phyloP scores from a whole-genome alignment of 2,113 vertebrate genomes.

The Spea bombifrons region DNA sequence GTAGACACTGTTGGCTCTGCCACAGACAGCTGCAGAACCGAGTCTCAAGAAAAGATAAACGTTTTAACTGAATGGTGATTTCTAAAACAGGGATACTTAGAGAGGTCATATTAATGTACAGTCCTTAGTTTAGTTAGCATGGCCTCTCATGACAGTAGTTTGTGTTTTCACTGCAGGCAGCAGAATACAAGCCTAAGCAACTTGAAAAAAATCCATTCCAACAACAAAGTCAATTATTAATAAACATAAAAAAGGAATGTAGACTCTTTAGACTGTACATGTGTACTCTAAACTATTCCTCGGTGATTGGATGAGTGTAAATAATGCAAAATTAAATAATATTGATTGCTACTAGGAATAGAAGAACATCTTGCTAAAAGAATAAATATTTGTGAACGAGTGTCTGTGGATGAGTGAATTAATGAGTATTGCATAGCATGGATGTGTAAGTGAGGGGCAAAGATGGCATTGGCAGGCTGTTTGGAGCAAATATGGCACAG shows the following conservation, averaged over 20 bases:
- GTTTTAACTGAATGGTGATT: not conserved
- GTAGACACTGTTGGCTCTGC: no score
- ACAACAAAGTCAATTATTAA: conserved; percentile 49
- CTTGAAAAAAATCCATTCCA: conserved; percentile 50
- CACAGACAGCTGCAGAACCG: no score
- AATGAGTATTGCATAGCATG: no score
- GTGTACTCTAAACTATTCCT: conserved; percentile 50
- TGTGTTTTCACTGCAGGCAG: not conserved
- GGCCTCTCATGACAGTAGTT: not conserved
- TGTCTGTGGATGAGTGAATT: no score
- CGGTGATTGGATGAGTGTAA: not conserved
- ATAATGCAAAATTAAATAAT: conserved; percentile 2
- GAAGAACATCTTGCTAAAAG: not conserved
- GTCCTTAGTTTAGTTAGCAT: not conserved
- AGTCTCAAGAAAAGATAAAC: no score
- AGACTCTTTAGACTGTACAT: conserved; percentile 48
- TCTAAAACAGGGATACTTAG: not conserved
- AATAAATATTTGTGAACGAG: no score
- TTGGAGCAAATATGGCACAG: no score
- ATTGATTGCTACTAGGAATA: conserved; percentile 3
- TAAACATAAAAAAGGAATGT: conserved; percentile 29
- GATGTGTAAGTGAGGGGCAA: no score
- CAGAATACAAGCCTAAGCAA: conserved; percentile 41
- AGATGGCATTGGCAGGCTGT: no score
- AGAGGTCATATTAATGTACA: not conserved